Evolutionary conservation across 2,888 invertebrate genomes (phyloP), one percentile per base, ranked within the genome.

Genomic region (Caenorhabditis sp.): DNA sequence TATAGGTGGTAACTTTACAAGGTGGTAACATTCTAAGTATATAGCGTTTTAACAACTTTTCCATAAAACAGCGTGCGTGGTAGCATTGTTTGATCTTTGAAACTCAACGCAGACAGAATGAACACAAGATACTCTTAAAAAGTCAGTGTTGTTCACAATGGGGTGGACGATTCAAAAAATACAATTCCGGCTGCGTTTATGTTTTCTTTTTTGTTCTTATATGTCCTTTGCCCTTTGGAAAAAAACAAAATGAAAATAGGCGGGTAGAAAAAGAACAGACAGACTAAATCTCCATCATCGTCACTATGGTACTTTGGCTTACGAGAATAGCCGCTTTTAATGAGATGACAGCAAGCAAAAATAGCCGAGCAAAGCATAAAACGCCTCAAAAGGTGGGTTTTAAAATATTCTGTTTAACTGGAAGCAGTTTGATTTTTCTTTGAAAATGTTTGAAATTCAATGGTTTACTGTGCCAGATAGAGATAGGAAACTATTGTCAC

Each of bases 41-140:
- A n/a, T n/a, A n/a, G n/a, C n/a, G n/a, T 32, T 32, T 32, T 32
- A 32, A 32, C 32, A 32, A 32, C 2, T 40, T 40, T 13, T 40
- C 9, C 13, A 2, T 40, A 40, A 72, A 58, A 50, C 56, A 47
- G 55, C 40, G 51, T 72, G 55, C 56, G 58, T n/a, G 22, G 22
- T 65, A 60, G 60, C 65, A 65, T 40, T 74, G 74, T 65, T 74
- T 74, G 74, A 74, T 74, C 74, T 74, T 60, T 37, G 58, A 51
- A 74, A 74, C n/a, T n/a, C n/a, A n/a, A n/a, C n/a, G n/a, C n/a
- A n/a, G n/a, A n/a, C 32, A 50, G 47, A 5, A 40, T 58, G 40
- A 40, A 11, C 40, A 40, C 11, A 13, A n/a, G n/a, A 13, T 40
- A 8, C 37, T 51, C 58, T 51, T 26, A 4, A 70, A 22, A 61